Evolutionary conservation across 2,888 invertebrate species (phyloP).

Genomic region (Entomobrya proxima): DNA sequence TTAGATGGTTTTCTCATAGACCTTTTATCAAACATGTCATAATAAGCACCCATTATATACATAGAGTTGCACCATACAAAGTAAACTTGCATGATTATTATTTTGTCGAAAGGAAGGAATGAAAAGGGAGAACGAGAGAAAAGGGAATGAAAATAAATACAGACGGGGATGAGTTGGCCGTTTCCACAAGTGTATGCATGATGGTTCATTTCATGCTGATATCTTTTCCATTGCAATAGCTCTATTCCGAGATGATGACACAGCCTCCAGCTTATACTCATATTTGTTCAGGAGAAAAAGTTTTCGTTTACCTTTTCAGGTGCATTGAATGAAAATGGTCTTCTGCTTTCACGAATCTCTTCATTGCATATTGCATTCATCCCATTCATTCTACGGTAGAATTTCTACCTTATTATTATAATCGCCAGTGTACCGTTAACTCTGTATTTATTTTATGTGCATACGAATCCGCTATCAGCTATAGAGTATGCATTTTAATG

Average conservation of each 20-base stretch:
- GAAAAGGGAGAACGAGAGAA: neutral
- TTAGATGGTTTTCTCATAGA: neutral
- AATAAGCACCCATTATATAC: neutral
- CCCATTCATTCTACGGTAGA: too few relatives aligned
- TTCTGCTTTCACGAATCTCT: neutral
- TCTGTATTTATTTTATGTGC: conserved; percentile 1
- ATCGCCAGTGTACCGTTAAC: neutral
- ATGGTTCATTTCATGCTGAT: neutral
- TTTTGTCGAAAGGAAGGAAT: neutral
- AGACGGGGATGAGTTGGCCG: neutral
- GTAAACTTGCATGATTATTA: neutral
- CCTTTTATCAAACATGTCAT: neutral
- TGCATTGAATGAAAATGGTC: neutral
- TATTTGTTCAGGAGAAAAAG: neutral
- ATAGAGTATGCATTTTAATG: neutral
- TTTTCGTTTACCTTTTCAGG: neutral
- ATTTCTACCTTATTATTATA: conserved; percentile 7
- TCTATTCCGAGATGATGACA: neutral
- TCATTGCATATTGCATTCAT: neutral
- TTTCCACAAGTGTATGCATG: neutral
- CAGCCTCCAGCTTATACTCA: neutral
- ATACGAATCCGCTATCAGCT: neutral
- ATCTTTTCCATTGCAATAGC: neutral
- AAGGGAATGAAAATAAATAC: conserved; percentile 3
- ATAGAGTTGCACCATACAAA: neutral